phyloP scores from a whole-genome alignment of 2,113 vertebrate genomes.

The Elgaria multicarinata region DNA sequence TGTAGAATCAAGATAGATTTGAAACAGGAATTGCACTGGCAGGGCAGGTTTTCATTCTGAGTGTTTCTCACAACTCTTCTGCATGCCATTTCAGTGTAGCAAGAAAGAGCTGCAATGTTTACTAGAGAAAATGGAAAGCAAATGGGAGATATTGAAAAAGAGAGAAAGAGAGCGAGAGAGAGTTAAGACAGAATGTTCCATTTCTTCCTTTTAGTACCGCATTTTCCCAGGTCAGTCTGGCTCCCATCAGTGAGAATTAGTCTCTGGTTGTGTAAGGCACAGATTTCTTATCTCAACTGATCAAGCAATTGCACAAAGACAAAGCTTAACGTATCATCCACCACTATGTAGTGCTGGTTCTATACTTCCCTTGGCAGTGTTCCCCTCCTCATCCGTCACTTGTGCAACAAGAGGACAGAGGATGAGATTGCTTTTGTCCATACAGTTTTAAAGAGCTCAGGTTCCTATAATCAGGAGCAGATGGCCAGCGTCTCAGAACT shows the following conservation, averaged over 20 bases:
- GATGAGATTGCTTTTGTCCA: constrained; percentile 18
- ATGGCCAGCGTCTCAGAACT: constrained; percentile 71
- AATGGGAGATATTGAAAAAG: background rate
- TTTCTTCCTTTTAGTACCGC: background rate
- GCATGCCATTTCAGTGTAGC: background rate
- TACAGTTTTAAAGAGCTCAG: constrained; percentile 70
- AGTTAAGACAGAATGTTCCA: background rate
- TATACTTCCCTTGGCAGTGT: constrained; percentile 11
- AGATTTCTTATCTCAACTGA: background rate
- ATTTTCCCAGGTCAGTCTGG: background rate
- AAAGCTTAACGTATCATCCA: background rate
- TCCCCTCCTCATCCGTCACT: background rate
- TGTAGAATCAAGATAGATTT: background rate
- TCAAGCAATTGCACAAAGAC: background rate
- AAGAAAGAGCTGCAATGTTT: background rate
- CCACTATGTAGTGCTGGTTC: background rate
- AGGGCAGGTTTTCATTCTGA: background rate
- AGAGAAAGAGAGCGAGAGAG: background rate
- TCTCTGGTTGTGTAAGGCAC: background rate
- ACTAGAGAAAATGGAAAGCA: background rate
- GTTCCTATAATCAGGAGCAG: constrained; percentile 73
- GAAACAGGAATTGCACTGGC: background rate
- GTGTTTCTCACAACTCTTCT: background rate
- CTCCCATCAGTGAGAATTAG: fast-evolving
- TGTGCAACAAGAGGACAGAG: background rate